These are phyloP conservation scores for Erebia palarica DNA, from an alignment of 2,888 invertebrate genomes.

Conservation along the genomic window DNA sequence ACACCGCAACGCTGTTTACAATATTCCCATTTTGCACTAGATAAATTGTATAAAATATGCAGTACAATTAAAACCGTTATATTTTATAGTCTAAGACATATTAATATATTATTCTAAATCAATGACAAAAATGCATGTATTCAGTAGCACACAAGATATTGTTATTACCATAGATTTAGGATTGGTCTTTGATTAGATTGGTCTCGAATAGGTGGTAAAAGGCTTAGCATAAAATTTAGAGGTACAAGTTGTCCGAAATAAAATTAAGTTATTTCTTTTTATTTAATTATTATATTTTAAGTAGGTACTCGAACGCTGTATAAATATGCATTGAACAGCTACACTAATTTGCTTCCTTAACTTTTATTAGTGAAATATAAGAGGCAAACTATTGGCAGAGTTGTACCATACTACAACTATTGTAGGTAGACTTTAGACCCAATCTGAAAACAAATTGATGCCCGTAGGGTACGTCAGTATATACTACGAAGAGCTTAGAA, in stretches of 20 bases:
- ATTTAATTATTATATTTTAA: too few species aligned
- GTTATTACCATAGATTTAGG: too few species aligned
- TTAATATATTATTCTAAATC: too few species aligned
- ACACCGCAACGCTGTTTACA: conserved; percentile 29
- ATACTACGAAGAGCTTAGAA: conserved; percentile 28
- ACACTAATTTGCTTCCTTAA: not conserved
- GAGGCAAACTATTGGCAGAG: not conserved
- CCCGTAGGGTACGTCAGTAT: conserved; percentile 23
- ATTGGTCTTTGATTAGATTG: too few species aligned
- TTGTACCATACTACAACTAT: not conserved
- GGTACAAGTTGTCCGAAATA: too few species aligned
- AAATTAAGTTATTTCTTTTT: too few species aligned
- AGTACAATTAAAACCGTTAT: conserved; percentile 10
- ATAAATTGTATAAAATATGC: conserved; percentile 36
- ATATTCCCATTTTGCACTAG: conserved; percentile 35
- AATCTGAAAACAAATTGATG: conserved; percentile 17
- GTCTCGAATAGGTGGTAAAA: too few species aligned
- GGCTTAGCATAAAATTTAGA: not conserved
- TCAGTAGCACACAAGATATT: too few species aligned
- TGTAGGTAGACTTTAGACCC: not conserved
- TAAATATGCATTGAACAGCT: too few species aligned
- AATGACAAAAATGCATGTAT: too few species aligned
- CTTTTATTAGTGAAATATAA: not conserved
- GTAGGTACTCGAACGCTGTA: too few species aligned
- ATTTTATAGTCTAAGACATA: conserved; percentile 1